Base-by-base conservation (phyloP, 1,140 invertebrate species). In the Drosophila subpulchrella region DNA sequence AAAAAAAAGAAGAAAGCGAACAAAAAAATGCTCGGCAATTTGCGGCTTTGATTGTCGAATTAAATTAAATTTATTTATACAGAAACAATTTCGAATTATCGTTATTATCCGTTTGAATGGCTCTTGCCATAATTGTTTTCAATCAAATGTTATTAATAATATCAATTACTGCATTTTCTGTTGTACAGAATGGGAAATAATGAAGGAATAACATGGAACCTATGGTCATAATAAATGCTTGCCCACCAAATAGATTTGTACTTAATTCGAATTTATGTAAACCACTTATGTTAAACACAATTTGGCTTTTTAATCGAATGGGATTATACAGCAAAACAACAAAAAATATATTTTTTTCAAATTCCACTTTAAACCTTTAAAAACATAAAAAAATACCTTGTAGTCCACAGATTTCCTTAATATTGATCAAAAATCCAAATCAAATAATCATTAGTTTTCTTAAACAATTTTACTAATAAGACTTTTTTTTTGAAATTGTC, bases 41-140 rank as follows among this genome's bases (percentile, higher is more conserved):
- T 83, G 83, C 44, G 83, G 83, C 68, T 88, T 88, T 55, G 66
- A 55, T 60, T 63, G 83, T 88, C 84, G 75, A 76, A 88, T 83
- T 88, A 65, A 89, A 88, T 88, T 88, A 80, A 79, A 72, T 75
- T 70, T 66, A 66, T 81, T 76, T 81, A 50, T 71, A 75, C 51
- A 48, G 66, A 75, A 72, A 72, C 66, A 59, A 70, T 81, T 86
- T 67, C 59, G 50, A 42, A 70, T 75, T 71, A 76, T 73, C 72
- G 66, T 81, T 79, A 66, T 86, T 88, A 66, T 54, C 44, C 76
- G 53, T 76, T 79, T 83, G 48, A 74, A 88, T 82, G 75, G 39
- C 42, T 70, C 42, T 73, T 44, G 24, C 17, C 56, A 75, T 83
- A 88, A 86, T 88, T 88, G 83, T 68, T 88, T 88, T 80, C 47